Evolutionary conservation across 1,140 invertebrate genomes (phyloP).

Genomic region (Trissolcus basalis): DNA sequence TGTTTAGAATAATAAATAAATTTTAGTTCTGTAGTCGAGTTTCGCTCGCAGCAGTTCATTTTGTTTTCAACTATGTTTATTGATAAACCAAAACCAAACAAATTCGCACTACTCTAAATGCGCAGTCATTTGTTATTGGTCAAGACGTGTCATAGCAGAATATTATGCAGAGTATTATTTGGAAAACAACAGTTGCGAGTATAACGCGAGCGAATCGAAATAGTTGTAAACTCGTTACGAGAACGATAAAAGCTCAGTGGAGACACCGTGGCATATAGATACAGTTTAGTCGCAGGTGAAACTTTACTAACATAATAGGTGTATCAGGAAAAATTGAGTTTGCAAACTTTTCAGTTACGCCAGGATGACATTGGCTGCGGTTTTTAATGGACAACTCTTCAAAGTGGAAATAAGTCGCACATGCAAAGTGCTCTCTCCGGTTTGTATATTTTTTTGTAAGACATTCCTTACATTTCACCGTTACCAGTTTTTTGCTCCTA

Average conservation of each 20-base stretch:
- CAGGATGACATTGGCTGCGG: slow-evolving; percentile 56
- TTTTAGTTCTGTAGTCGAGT: neutral
- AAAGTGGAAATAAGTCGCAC: slow-evolving; percentile 48
- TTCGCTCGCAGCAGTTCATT: slow-evolving; percentile 1
- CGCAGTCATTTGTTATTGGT: slow-evolving; percentile 43
- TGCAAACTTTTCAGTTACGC: slow-evolving; percentile 63
- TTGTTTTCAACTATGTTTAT: slow-evolving; percentile 29
- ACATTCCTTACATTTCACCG: slow-evolving; percentile 44
- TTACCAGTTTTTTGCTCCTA: slow-evolving; percentile 5
- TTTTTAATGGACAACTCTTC: slow-evolving; percentile 68
- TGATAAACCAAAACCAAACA: slow-evolving; percentile 33
- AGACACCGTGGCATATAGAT: slow-evolving; percentile 33
- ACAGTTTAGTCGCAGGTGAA: slow-evolving; percentile 34
- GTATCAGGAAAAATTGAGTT: slow-evolving; percentile 70
- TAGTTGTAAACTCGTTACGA: slow-evolving; percentile 63
- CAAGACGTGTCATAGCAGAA: slow-evolving; percentile 50
- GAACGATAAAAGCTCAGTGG: slow-evolving; percentile 58
- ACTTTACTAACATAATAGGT: slow-evolving; percentile 66
- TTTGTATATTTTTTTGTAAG: slow-evolving; percentile 39
- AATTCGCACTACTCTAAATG: slow-evolving; percentile 16
- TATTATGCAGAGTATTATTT: slow-evolving; percentile 26
- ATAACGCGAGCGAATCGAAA: slow-evolving; percentile 55
- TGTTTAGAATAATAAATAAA: too few species aligned
- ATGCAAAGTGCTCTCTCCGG: slow-evolving; percentile 7
- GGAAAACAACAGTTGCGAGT: slow-evolving; percentile 34